Percentiles rank a stretch among this genome's conserved stretches.
phyloP scores from a whole-genome alignment of 2,113 vertebrate genomes.

The Myxocyprinus asiaticus region DNA sequence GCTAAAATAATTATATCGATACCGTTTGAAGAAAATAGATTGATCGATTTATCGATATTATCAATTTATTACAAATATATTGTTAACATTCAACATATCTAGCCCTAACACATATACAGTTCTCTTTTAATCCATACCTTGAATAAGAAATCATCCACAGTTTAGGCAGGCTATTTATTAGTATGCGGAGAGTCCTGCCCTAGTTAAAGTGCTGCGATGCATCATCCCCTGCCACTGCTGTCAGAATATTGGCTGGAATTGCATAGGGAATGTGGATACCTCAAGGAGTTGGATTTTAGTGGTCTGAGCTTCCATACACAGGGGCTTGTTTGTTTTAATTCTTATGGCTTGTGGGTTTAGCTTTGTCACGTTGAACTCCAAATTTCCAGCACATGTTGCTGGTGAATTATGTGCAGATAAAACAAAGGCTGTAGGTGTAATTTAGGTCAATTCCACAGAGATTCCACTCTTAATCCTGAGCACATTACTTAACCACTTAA shows the following conservation, averaged over 20 bases:
- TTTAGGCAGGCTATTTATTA: constrained; percentile 29
- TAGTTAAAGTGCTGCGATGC: constrained; percentile 33
- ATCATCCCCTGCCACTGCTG: constrained; percentile 29
- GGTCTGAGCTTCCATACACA: not conserved
- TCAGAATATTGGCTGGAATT: constrained; percentile 28
- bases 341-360: constrained; percentile 23
- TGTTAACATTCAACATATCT: not conserved
- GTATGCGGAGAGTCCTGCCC: constrained; percentile 33
- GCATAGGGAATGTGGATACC: constrained; percentile 2
- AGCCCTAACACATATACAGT: not conserved
- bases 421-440: not conserved
- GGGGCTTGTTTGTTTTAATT: not conserved
- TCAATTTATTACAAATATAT: not conserved
- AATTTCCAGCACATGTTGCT: not conserved
- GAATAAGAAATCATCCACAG: constrained; percentile 30
- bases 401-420: not conserved
- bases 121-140: constrained; percentile 30
- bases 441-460: not conserved
- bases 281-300: not conserved
- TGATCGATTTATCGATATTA: too few species aligned
- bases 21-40: not conserved
- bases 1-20: not conserved
- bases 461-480: not conserved
- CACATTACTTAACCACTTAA: constrained; percentile 12
- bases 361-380: not conserved